phyloP scores from a whole-genome alignment of 1,140 invertebrate genomes.

The Plectus sambesii region DNA sequence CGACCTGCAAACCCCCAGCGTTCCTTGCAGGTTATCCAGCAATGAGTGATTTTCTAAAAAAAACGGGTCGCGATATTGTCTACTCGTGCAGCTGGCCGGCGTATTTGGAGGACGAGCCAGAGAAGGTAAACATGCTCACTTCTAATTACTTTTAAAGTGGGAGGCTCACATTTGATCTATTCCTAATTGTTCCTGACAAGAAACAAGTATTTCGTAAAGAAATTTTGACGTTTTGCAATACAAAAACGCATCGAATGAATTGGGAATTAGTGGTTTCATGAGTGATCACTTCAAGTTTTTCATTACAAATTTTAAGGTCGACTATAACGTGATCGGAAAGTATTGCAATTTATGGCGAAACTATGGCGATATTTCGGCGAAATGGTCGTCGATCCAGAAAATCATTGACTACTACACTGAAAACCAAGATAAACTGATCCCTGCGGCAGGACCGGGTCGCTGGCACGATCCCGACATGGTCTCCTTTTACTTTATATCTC shows the following conservation, averaged over 20 bases:
- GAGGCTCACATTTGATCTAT: no score
- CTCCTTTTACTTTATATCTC: slow-evolving; percentile 20
- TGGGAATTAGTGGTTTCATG: no score
- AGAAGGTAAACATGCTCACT: slow-evolving; percentile 11
- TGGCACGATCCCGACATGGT: slow-evolving; percentile 99
- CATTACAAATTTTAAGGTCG: no score
- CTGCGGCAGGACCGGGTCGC: slow-evolving; percentile 81
- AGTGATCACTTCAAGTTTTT: no score
- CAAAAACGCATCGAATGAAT: no score
- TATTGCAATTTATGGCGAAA: slow-evolving; percentile 93
- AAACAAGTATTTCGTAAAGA: no score
- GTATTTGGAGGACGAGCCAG: slow-evolving; percentile 48
- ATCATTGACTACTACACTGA: slow-evolving; percentile 91
- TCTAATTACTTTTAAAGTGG: slow-evolving; percentile 6
- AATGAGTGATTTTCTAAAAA: slow-evolving; percentile 72
- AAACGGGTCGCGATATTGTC: slow-evolving; percentile 77
- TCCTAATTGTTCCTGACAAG: no score
- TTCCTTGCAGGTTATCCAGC: slow-evolving; percentile 80
- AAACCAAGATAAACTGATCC: slow-evolving; percentile 75
- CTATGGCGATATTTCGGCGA: slow-evolving; percentile 84
- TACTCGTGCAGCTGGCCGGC: slow-evolving; percentile 97
- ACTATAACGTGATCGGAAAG: slow-evolving; percentile 71
- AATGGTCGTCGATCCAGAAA: slow-evolving; percentile 70
- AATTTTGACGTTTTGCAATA: no score
- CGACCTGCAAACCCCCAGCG: no score